Conservation (phyloP, 1,140 invertebrate genomes). For the Ips typographus region DNA sequence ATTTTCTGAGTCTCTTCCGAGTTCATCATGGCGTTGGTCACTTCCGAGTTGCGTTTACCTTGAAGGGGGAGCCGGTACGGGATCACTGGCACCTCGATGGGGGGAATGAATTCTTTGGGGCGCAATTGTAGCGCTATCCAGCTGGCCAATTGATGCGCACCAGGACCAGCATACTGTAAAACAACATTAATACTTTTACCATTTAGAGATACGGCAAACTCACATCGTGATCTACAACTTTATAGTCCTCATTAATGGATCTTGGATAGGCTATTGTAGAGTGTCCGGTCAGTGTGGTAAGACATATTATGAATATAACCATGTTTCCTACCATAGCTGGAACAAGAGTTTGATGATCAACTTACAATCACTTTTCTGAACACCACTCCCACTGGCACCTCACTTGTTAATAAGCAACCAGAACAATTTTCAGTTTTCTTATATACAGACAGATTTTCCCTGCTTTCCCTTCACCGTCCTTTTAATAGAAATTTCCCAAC, state of each 20-base stretch:
- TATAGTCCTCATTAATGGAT: constrained; percentile 23
- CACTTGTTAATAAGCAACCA: too few relatives aligned
- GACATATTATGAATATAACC: neutral
- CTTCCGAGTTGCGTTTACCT: constrained; percentile 48
- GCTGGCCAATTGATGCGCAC: constrained; percentile 47
- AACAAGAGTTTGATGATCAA: neutral
- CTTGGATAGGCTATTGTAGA: neutral
- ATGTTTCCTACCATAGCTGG: neutral
- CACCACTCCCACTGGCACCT: too few relatives aligned
- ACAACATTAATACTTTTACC: too few relatives aligned
- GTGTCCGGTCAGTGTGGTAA: neutral
- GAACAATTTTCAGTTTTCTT: too few relatives aligned
- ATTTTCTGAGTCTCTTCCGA: constrained; percentile 47
- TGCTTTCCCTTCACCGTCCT: too few relatives aligned
- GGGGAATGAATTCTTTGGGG: constrained; percentile 38
- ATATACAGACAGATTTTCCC: too few relatives aligned
- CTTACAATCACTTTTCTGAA: too few relatives aligned
- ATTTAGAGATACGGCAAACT: neutral
- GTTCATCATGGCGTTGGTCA: constrained; percentile 47
- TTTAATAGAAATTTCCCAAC: too few relatives aligned
- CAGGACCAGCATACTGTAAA: constrained; percentile 42
- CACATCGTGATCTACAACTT: constrained; percentile 35
- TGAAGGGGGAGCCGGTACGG: constrained; percentile 42
- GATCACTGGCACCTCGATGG: constrained; percentile 42
- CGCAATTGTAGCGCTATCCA: constrained; percentile 44